phyloP scores from a whole-genome alignment of 2,797 vertebrate genomes.

The Chromobotia macracanthus region DNA sequence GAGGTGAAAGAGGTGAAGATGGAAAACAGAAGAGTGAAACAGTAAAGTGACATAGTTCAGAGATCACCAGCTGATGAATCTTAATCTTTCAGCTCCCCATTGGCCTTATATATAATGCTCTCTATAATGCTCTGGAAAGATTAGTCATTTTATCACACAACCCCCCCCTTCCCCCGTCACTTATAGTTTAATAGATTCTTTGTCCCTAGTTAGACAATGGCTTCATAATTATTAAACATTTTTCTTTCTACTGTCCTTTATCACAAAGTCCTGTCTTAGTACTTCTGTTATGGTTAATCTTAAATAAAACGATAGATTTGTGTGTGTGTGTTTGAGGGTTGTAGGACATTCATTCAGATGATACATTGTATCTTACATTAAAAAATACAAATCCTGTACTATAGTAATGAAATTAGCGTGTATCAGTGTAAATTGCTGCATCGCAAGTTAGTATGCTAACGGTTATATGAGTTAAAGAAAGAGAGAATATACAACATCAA shows the following conservation, averaged over 20 bases:
- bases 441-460: too few species aligned
- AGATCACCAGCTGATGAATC: conserved; percentile 36
- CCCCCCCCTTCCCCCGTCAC: neutral
- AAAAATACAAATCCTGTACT: neutral
- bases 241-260: neutral
- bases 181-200: neutral
- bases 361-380: neutral
- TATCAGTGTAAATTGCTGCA: neutral
- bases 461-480: neutral
- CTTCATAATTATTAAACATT: neutral
- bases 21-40: conserved; percentile 28
- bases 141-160: conserved; percentile 32
- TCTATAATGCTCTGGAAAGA: conserved; percentile 35
- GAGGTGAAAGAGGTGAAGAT: conserved; percentile 39
- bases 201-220: neutral
- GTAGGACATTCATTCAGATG: neutral
- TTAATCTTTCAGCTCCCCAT: conserved; percentile 34
- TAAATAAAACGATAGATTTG: too few species aligned
- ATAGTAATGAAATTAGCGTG: neutral
- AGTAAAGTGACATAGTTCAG: conserved; percentile 30
- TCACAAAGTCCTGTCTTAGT: neutral
- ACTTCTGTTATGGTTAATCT: too few species aligned
- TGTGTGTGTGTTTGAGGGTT: neutral
- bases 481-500: neutral
- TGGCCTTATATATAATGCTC: conserved; percentile 34